These are phyloP conservation scores for Ptilonorhynchus violaceus DNA, from an alignment of 2,113 vertebrate species.

Conservation along the genomic window DNA sequence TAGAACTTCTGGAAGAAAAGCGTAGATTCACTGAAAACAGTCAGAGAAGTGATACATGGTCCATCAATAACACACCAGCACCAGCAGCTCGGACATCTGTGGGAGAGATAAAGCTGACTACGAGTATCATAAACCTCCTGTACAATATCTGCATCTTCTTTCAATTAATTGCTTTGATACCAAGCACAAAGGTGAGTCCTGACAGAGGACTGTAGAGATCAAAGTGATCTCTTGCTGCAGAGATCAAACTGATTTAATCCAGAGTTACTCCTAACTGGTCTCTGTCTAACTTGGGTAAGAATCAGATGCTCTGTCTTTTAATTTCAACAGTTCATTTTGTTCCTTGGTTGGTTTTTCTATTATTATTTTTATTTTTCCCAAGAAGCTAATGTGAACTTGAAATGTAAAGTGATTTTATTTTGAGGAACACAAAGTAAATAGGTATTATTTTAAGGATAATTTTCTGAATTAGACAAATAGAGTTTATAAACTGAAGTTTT, in stretches of 20 bases:
- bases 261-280: not conserved
- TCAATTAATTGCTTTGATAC: not conserved
- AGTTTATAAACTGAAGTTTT: slow-evolving; percentile 22
- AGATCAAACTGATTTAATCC: not conserved
- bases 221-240: not conserved
- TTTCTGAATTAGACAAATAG: not conserved
- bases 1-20: not conserved
- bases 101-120: not conserved
- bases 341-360: not conserved
- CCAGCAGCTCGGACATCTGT: not conserved
- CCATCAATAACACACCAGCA: not conserved
- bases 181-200: not conserved
- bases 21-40: not conserved
- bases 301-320: not conserved
- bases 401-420: slow-evolving; percentile 19
- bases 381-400: not conserved
- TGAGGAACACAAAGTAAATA: slow-evolving; percentile 28
- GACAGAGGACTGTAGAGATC: not conserved
- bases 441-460: slow-evolving; percentile 30
- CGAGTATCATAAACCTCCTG: not conserved
- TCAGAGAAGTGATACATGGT: not conserved
- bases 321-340: not conserved
- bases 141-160: not conserved
- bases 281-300: not conserved
- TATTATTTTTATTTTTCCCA: not conserved